phyloP scores from a whole-genome alignment of 1,140 invertebrate genomes.

The Sinonovacula constricta region DNA sequence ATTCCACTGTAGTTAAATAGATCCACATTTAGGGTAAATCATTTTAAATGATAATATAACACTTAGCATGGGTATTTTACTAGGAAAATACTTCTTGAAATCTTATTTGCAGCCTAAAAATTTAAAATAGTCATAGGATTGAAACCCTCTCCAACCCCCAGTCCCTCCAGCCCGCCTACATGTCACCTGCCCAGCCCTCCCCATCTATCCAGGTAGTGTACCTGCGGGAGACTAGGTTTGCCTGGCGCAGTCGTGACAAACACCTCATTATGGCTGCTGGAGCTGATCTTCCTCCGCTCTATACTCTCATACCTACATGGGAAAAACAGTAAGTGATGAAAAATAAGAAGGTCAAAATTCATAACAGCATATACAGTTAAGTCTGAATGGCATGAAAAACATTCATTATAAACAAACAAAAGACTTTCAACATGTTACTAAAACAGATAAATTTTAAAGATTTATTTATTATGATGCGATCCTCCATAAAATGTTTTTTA shows the following conservation, averaged over 20 bases:
- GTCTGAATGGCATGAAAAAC: too few relatives aligned
- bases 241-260: slow-evolving; percentile 36
- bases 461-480: too few relatives aligned
- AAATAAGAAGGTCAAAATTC: background rate
- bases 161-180: background rate
- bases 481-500: too few relatives aligned
- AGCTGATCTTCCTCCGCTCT: slow-evolving; percentile 48
- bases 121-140: too few relatives aligned
- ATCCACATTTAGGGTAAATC: too few relatives aligned
- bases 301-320: slow-evolving; percentile 47
- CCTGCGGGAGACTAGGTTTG: slow-evolving; percentile 24
- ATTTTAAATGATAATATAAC: too few relatives aligned
- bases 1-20: too few relatives aligned
- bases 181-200: background rate
- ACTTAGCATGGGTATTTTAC: too few relatives aligned
- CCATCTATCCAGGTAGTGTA: background rate
- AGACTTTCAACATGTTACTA: background rate
- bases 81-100: too few relatives aligned
- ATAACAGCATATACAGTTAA: background rate
- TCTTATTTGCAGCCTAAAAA: too few relatives aligned
- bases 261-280: slow-evolving; percentile 48
- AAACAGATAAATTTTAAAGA: background rate
- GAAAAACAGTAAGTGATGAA: slow-evolving; percentile 4
- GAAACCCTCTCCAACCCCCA: background rate
- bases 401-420: too few relatives aligned